Evolutionary conservation across 2,113 vertebrate genomes (phyloP).

Genomic region (Cololabis saira): DNA sequence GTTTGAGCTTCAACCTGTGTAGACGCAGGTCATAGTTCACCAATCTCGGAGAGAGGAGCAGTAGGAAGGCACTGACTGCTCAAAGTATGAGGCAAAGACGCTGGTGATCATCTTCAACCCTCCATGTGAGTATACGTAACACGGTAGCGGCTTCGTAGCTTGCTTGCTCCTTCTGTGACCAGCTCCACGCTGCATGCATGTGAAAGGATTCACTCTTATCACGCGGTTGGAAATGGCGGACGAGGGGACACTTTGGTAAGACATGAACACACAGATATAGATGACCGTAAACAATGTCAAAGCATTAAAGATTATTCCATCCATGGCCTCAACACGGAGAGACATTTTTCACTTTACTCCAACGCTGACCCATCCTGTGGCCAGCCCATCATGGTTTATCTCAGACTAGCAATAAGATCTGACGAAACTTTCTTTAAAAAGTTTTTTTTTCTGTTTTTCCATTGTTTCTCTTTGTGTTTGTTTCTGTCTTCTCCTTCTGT

Average conservation of each 20-base stretch:
- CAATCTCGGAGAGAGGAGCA: too few species aligned
- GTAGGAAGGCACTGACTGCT: too few species aligned
- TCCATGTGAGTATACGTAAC: conserved; percentile 45
- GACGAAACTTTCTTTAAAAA: conserved; percentile 73
- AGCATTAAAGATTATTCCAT: not conserved
- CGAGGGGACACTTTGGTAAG: conserved; percentile 84
- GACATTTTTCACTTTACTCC: not conserved
- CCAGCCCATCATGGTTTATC: conserved; percentile 42
- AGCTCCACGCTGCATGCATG: conserved; percentile 86
- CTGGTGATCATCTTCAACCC: not conserved
- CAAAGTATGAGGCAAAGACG: not conserved
- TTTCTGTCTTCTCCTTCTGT: conserved; percentile 60
- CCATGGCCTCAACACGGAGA: too few species aligned
- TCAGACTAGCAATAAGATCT: conserved; percentile 45
- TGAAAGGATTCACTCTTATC: conserved; percentile 78
- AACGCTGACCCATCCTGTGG: conserved; percentile 15
- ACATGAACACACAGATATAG: conserved; percentile 19
- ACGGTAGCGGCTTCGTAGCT: not conserved
- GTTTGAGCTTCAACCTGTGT: not conserved
- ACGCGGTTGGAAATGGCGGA: conserved; percentile 77
- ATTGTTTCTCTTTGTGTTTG: conserved; percentile 84
- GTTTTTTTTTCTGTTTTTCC: conserved; percentile 88
- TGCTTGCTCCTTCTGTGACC: conserved; percentile 61
- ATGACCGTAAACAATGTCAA: not conserved
- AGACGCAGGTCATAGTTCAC: not conserved